These are phyloP conservation scores for Dolomedes plantarius DNA, from an alignment of 2,888 invertebrate species.

Conservation along the genomic window DNA sequence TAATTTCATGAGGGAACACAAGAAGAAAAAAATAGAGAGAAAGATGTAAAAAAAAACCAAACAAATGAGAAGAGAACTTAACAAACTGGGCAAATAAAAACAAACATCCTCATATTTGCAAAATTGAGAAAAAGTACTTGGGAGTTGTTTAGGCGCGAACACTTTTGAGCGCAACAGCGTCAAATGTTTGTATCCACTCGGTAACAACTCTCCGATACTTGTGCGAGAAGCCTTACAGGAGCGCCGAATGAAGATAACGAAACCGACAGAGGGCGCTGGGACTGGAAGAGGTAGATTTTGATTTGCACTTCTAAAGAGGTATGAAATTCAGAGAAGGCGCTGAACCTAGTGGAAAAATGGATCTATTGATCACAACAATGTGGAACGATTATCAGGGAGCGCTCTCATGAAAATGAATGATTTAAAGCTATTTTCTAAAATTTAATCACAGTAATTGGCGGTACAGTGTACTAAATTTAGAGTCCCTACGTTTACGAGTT, in stretches of 20 bases:
- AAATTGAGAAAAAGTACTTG: constrained; percentile 1
- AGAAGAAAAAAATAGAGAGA: neutral
- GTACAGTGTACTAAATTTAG: too few relatives aligned
- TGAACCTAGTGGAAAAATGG: too few relatives aligned
- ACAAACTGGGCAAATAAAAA: neutral
- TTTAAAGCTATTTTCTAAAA: too few relatives aligned
- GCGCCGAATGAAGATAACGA: neutral
- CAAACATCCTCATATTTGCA: neutral
- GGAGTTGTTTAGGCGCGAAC: neutral
- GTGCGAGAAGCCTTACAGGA: neutral
- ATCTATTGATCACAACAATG: too few relatives aligned
- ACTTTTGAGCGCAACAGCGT: neutral
- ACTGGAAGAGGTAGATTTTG: neutral
- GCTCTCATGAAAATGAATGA: too few relatives aligned
- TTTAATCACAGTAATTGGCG: too few relatives aligned
- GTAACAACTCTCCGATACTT: neutral
- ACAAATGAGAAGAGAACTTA: neutral
- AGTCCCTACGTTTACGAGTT: too few relatives aligned
- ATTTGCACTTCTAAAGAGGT: neutral
- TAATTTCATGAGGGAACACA: neutral
- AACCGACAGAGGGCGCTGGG: neutral
- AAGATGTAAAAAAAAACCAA: neutral
- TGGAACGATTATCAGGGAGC: too few relatives aligned
- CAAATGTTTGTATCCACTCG: neutral
- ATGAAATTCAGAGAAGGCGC: too few relatives aligned